These are phyloP conservation scores for Drosophila sp. DNA, from an alignment of 1,140 invertebrate genomes.

Conservation along the genomic window DNA sequence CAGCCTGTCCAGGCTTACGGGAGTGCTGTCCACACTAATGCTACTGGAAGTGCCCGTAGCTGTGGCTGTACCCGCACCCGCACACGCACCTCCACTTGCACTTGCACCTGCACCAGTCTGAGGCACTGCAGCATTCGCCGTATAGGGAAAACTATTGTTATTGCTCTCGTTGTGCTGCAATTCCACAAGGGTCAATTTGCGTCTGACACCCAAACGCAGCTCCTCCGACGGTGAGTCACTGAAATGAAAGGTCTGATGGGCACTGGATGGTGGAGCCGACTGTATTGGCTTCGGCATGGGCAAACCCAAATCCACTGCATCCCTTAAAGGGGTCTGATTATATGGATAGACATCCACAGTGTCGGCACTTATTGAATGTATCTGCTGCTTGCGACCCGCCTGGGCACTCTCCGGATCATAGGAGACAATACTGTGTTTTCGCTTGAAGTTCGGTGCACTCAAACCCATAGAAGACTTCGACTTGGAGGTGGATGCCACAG, in stretches of 20 bases:
- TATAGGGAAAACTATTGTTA: conserved; percentile 67
- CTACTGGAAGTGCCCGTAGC: conserved; percentile 65
- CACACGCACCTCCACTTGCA: conserved; percentile 26
- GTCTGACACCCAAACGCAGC: conserved; percentile 67
- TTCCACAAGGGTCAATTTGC: conserved; percentile 73
- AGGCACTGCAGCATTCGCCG: conserved; percentile 56
- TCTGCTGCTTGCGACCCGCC: conserved; percentile 75
- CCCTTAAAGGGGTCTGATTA: conserved; percentile 51
- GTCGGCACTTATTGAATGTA: conserved; percentile 80
- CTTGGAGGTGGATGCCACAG: neutral
- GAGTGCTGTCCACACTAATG: conserved; percentile 77
- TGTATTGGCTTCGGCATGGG: conserved; percentile 57
- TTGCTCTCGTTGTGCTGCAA: conserved; percentile 69
- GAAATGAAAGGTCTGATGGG: conserved; percentile 61
- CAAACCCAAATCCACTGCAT: conserved; percentile 42
- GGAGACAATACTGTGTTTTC: conserved; percentile 80
- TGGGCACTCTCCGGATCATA: conserved; percentile 79
- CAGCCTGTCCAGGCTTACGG: conserved; percentile 68
- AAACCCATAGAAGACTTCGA: conserved; percentile 22
- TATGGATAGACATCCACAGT: conserved; percentile 80
- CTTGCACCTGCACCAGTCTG: conserved; percentile 27
- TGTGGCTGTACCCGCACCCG: conserved; percentile 30
- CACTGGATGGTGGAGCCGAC: conserved; percentile 56
- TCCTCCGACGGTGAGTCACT: conserved; percentile 74
- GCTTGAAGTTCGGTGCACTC: conserved; percentile 61